Evolutionary conservation across 2,888 invertebrate genomes (phyloP).

Genomic region (Alentia gelatinosa): DNA sequence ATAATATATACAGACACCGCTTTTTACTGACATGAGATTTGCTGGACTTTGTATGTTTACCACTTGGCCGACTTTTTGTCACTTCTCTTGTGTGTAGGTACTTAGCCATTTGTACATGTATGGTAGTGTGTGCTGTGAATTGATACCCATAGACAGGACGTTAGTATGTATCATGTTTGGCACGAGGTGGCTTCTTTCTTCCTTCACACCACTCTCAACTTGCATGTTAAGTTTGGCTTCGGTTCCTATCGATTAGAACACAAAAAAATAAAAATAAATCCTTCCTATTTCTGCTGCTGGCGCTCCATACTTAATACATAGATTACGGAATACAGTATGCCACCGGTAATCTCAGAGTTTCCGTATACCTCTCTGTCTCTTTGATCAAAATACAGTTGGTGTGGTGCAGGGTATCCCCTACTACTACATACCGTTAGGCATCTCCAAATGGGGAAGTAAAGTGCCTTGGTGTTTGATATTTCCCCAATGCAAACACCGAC

Average conservation of each 20-base stretch:
- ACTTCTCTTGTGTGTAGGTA: conserved; percentile 2
- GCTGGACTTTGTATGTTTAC: neutral
- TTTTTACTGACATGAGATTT: conserved; percentile 35
- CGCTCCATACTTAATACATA: conserved; percentile 5
- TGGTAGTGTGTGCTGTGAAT: conserved; percentile 21
- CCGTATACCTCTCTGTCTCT: neutral
- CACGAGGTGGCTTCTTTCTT: conserved; percentile 21
- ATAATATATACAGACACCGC: conserved; percentile 43
- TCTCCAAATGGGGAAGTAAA: neutral
- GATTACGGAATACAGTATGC: neutral
- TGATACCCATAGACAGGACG: conserved; percentile 11
- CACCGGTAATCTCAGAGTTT: neutral
- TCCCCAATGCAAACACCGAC: neutral
- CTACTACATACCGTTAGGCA: neutral
- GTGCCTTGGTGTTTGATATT: neutral
- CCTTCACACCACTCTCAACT: neutral
- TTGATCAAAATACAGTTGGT: conserved; percentile 3
- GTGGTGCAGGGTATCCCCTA: neutral
- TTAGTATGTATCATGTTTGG: neutral
- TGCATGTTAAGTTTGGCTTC: conserved; percentile 40
- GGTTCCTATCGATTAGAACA: neutral
- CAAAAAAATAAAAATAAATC: neutral
- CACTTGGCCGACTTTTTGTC: neutral
- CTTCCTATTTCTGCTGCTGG: neutral
- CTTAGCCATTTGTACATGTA: conserved; percentile 13